Conservation (phyloP, 2,113 vertebrate genomes). For the Petrocephalus microphthalmus region DNA sequence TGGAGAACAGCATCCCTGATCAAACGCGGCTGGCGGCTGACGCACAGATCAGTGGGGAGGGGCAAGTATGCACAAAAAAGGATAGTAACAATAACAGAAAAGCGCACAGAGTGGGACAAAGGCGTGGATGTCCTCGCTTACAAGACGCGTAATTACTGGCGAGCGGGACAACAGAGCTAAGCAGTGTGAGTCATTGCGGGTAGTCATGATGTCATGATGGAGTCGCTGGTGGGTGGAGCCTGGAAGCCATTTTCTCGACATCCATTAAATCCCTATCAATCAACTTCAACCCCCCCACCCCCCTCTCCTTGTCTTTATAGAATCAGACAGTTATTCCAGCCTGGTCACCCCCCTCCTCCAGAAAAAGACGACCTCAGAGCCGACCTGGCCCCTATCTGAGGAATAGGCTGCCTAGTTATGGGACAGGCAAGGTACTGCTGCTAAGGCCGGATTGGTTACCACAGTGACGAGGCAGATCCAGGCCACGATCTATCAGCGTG, state of each 20-base stretch:
- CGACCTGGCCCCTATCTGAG: background rate
- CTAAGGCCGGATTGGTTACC: background rate
- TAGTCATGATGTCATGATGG: conserved; percentile 8
- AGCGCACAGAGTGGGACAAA: background rate
- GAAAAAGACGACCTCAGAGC: background rate
- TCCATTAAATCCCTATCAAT: conserved; percentile 8
- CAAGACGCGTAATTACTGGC: background rate
- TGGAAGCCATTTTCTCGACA: background rate
- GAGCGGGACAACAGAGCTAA: background rate
- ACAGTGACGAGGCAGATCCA: background rate
- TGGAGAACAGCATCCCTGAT: background rate
- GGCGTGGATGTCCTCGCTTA: conserved; percentile 5
- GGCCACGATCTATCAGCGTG: background rate
- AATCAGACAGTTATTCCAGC: background rate
- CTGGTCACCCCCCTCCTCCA: background rate
- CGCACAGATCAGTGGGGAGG: background rate
- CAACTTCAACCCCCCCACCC: background rate
- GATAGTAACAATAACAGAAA: background rate
- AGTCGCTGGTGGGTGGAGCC: background rate
- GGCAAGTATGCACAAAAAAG: background rate
- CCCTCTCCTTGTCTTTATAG: background rate
- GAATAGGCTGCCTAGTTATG: background rate
- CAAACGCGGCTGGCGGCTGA: background rate
- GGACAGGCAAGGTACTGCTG: background rate
- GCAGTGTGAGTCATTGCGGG: background rate